Evolutionary conservation across 1,140 invertebrate species (phyloP), one percentile per base, ranked within the genome.

Genomic region (Cydia splendana): DNA sequence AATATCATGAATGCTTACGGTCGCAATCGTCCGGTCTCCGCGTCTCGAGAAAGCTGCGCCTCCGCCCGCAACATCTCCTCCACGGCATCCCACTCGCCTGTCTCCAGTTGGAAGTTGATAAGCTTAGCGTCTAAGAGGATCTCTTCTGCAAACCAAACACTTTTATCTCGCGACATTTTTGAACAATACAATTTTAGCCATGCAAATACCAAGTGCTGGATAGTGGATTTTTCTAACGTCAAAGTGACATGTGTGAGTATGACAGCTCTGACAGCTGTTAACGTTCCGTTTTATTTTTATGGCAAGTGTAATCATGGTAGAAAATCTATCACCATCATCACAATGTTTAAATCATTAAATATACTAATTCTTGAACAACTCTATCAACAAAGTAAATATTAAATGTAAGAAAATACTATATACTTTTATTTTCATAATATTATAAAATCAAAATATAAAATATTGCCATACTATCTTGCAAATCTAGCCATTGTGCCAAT

Each of bases 111-210:
- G 65, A 89, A 92, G 82, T 94, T 93, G 24, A 94, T 93, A 51
- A 94, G 84, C 81, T 93, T 93, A 18, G 93, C 93, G 81, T 94
- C 93, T 77, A 94, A 81, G 65, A 94, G 80, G 76, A 94, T 93
- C 84, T 94, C 93, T 80, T 94, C 93, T 1, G 91, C 93, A 81
- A 93, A 93, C 93, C 93, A 94, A 15, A 93, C 92, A 77, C 91
- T 93, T 89, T 93, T 94, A 84, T 94, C 93, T 81, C 93, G 88
- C 53, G 93, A 93, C 93, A 94, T 94, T 84, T 82, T 90, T 77
- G 18, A 57, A 30, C 75, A 75, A 75, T 74, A 51, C 51, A 77
- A 15, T 65, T 42, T 34, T 20, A 24, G 69, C 34, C 65, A 13
- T 42, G 24, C 13, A 62, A 20, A 62, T 24, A 62, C 57, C 18